A percentile compares a stretch with the other conserved stretches of the same genome.
Conservation (phyloP, 2,888 invertebrate species). For the Drosophila tanythrix region DNA sequence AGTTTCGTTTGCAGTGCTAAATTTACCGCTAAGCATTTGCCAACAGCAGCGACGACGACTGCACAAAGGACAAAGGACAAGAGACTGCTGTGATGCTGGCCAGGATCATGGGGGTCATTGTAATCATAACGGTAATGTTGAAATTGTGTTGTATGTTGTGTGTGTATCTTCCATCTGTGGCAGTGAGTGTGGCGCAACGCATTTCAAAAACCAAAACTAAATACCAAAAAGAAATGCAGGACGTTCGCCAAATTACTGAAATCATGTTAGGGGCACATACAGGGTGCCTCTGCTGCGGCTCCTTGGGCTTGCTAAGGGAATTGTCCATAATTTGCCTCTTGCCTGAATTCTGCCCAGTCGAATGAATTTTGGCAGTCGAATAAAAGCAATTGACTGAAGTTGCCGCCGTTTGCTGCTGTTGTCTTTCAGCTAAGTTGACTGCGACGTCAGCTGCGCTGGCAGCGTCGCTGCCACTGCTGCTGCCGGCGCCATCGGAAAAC, state of each 20-base stretch:
- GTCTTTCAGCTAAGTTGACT: conserved; percentile 29
- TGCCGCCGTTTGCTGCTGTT: conserved; percentile 32
- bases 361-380: conserved; percentile 61
- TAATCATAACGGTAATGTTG: conserved; percentile 74
- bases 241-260: conserved; percentile 60
- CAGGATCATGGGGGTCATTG: conserved; percentile 81
- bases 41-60: conserved; percentile 58
- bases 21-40: conserved; percentile 75
- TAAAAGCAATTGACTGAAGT: conserved; percentile 55
- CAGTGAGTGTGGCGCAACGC: conserved; percentile 6
- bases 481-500: conserved; percentile 57
- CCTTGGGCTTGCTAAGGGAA: conserved; percentile 9
- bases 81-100: conserved; percentile 47
- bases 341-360: background rate
- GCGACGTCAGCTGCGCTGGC: conserved; percentile 36
- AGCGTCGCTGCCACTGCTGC: conserved; percentile 28
- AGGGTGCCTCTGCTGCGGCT: conserved; percentile 43
- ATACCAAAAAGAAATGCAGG: conserved; percentile 36
- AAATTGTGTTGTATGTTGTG: conserved; percentile 43
- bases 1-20: conserved; percentile 51
- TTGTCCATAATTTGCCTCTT: conserved; percentile 3
- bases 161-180: conserved; percentile 6
- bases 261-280: conserved; percentile 26
- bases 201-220: conserved; percentile 39
- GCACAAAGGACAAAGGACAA: conserved; percentile 66